Evolutionary conservation across 2,888 invertebrate genomes (phyloP).

Genomic region (Rotaria magnacalcarata): DNA sequence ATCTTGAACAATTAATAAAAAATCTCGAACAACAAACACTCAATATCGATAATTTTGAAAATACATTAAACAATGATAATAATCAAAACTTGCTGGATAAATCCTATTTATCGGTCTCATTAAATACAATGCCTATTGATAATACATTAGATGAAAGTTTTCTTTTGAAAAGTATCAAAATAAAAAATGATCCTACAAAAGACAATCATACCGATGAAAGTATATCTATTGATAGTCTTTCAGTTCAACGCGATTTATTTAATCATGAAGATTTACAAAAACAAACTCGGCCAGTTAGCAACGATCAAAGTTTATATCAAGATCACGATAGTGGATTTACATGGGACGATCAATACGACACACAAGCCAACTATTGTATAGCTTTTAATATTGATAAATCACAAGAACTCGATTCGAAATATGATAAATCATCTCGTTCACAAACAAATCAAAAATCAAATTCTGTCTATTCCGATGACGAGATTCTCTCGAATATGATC

Average conservation of each 20-base stretch:
- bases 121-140: not conserved
- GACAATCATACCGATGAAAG: not conserved
- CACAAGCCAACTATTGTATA: not conserved
- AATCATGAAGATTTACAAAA: not conserved
- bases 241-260: not conserved
- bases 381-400: not conserved
- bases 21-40: not conserved
- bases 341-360: slow-evolving; percentile 22
- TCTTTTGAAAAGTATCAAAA: not conserved
- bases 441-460: not conserved
- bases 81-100: not conserved
- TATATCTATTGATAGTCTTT: not conserved
- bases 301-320: not conserved
- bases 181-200: not conserved
- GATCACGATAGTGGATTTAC: not conserved
- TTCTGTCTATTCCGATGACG: not conserved
- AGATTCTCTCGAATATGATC: not conserved
- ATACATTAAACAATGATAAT: not conserved
- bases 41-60: not conserved
- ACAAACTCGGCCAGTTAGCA: not conserved
- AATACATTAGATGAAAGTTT: not conserved
- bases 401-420: not conserved
- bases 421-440: not conserved
- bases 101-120: not conserved
- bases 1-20: slow-evolving; percentile 23